Evolutionary conservation across 1,140 invertebrate species (phyloP), one percentile per base, ranked within the genome.

Genomic region (Habropoda laboriosa): DNA sequence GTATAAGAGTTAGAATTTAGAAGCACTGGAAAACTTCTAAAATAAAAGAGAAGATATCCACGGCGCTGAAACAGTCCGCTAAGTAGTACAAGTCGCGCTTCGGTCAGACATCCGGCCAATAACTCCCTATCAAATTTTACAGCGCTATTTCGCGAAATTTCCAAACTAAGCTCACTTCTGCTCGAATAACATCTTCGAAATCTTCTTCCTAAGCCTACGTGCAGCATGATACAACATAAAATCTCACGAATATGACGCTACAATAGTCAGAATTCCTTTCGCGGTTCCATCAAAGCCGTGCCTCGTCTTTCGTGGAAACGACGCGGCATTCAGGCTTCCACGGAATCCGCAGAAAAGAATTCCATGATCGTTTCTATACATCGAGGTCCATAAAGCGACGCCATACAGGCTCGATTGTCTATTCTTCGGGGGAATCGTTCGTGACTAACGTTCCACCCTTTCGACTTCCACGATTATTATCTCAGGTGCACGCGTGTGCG

Each of bases 401-500:
- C 40, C 40, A 38, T 58, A 57, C 38, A 45, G 53, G 30, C 38
- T 47, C 63, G 51, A 77, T 77, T 66, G 60, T 64, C 72, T 75
- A 53, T 55, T 75, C 72, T 30, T 30, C 10, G 24, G 38, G 13
- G 4, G 49, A 27, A 57, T 30, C 40, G 42, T 38, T 64, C 51
- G 40, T 49, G 71, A 51, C 42, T 47, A 60, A 61, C 42, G 51
- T 71, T 51, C 24, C 38, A 38, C 40, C 27, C 61, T 42, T 51
- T 53, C 18, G n/a, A 21, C 16, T 7, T 12, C 42, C 3, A n/a
- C 8, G 60, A 78, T 78, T 79, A 79, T 82, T 72, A 77, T 77
- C 47, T 61, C 47, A 47, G 30, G 61, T 32, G 30, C 35, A 21
- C 32, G 18, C 18, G 32, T 35, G 60, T 55, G n/a, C n/a, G n/a